phyloP scores from a whole-genome alignment of 2,797 vertebrate genomes.

The Hyperoplus lanceolatus region DNA sequence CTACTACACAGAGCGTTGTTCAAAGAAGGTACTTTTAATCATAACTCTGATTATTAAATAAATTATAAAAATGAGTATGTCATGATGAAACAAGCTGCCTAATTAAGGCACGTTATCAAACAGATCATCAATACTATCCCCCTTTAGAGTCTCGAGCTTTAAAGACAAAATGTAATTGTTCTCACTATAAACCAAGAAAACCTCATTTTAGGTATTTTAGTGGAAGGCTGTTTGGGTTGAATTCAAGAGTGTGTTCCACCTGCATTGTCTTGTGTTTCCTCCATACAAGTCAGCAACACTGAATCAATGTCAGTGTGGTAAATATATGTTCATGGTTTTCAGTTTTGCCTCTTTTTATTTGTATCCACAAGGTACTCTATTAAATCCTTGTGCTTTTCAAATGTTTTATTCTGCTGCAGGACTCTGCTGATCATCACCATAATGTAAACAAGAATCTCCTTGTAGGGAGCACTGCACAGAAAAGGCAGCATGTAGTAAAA shows the following conservation, averaged over 20 bases:
- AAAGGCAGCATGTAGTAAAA: neutral
- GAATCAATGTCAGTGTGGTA: neutral
- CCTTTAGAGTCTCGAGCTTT: neutral
- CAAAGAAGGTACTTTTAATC: constrained; percentile 84
- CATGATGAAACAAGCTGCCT: neutral
- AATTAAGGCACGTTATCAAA: neutral
- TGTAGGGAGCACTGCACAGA: neutral
- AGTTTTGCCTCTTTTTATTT: neutral
- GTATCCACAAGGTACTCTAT: neutral
- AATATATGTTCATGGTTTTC: neutral
- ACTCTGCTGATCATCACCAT: neutral
- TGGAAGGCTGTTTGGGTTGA: neutral
- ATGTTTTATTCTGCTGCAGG: neutral
- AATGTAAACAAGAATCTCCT: neutral
- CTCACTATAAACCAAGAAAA: neutral
- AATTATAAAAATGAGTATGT: neutral
- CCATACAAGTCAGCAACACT: too few relatives aligned
- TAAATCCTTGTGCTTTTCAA: neutral
- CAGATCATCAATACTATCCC: neutral
- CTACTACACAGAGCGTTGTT: constrained; percentile 93
- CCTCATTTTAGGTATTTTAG: neutral
- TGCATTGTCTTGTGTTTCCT: neutral
- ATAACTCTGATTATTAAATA: constrained; percentile 4
- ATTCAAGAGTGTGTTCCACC: neutral
- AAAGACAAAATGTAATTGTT: neutral